phyloP scores from a whole-genome alignment of 2,888 invertebrate species.

The Andrena haemorrhoa region DNA sequence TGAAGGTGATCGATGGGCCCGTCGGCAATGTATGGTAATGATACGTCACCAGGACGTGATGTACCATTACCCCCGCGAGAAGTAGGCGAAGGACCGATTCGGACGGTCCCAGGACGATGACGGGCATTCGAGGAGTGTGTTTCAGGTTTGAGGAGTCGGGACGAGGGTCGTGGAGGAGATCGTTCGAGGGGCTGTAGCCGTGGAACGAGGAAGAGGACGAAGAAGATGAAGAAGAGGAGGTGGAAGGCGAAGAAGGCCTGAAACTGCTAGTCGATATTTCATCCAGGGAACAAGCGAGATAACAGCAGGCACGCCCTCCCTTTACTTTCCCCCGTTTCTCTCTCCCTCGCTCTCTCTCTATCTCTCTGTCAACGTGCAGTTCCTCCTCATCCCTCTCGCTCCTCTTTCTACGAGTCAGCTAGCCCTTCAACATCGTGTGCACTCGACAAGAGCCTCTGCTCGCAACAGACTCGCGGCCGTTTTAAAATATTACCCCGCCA shows the following conservation, averaged over 20 bases:
- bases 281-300: slow-evolving; percentile 82
- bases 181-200: slow-evolving; percentile 47
- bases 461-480: slow-evolving; percentile 71
- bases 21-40: slow-evolving; percentile 70
- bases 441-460: slow-evolving; percentile 68
- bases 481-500: slow-evolving; percentile 72
- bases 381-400: slow-evolving; percentile 31
- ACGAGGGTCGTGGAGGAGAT: slow-evolving; percentile 18
- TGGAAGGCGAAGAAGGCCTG: slow-evolving; percentile 62
- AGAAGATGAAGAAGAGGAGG: slow-evolving; percentile 64
- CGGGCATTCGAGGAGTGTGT: slow-evolving; percentile 43
- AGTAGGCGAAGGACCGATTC: slow-evolving; percentile 40
- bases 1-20: slow-evolving; percentile 67
- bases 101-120: slow-evolving; percentile 20
- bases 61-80: slow-evolving; percentile 53
- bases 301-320: slow-evolving; percentile 78
- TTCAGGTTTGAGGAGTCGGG: slow-evolving; percentile 25
- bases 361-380: slow-evolving; percentile 3
- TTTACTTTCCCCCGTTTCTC: slow-evolving; percentile 43
- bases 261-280: slow-evolving; percentile 82
- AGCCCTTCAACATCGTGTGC: slow-evolving; percentile 66
- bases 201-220: slow-evolving; percentile 66
- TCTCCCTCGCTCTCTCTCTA: slow-evolving; percentile 8
- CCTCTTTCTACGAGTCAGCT: slow-evolving; percentile 64
- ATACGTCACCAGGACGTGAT: slow-evolving; percentile 55